Percentiles rank a stretch among this genome's conserved stretches.
These are phyloP conservation scores for Caracal caracal DNA, from an alignment of 2,113 vertebrate species.

Conservation along the genomic window DNA sequence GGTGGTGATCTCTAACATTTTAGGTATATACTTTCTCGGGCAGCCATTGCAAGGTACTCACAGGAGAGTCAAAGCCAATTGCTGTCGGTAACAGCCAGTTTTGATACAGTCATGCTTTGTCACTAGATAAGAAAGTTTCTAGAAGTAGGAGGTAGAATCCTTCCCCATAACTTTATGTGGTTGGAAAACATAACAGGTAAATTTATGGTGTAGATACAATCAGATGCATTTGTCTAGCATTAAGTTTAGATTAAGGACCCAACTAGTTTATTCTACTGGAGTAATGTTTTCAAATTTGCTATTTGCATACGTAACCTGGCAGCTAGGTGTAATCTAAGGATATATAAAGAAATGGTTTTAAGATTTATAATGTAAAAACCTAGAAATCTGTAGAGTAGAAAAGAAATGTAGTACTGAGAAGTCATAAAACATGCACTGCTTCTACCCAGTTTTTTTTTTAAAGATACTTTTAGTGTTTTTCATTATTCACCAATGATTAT, in stretches of 20 bases:
- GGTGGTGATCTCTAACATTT: neutral
- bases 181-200: neutral
- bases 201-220: neutral
- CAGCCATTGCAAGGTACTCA: neutral
- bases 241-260: neutral
- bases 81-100: neutral
- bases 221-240: neutral
- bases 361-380: conserved; percentile 12
- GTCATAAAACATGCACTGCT: neutral
- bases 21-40: neutral
- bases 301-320: neutral
- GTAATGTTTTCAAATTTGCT: neutral
- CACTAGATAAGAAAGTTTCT: neutral
- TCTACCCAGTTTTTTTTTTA: neutral
- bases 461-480: neutral
- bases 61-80: neutral
- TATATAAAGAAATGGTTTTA: conserved; percentile 43
- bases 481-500: neutral
- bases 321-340: neutral
- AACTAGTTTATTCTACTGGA: neutral
- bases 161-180: rapidly evolving
- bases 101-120: neutral
- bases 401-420: neutral
- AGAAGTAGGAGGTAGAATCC: neutral
- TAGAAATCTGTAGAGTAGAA: neutral